Base-by-base conservation (phyloP, 30 jellyfish, hydroid and myxozoan genomes). In the Hydra vulgaris region DNA sequence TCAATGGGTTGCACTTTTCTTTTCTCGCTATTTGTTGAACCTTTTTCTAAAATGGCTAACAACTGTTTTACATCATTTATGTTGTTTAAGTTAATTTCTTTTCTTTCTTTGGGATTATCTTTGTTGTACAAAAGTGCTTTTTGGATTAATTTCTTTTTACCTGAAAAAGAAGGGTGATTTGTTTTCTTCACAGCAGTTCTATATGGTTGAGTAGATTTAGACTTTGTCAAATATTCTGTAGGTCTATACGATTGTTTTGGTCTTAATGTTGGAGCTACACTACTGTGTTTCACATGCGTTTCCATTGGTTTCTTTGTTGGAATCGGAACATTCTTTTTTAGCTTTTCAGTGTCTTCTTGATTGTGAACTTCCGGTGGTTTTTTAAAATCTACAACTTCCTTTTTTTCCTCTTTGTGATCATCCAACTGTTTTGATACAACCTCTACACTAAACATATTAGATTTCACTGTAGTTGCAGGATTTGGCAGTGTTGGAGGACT, bases 21-120 rank as follows among this genome's bases (percentile, higher is more conserved):
- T 40, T 88, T 83, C 17, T 74, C 85, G 1, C 26, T 70, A 18
- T 70, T 82, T 82, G 81, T 73, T 25, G 81, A 54, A 25, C 81
- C 18, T 73, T 21, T 27, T 73, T 40, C 61, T 12, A 40, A 40
- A 40, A 40, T 40, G 5, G 61, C 61, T 40, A 40, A 12, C 61
- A 40, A 40, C 12, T 40, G 61, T 12, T 40, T 40, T 12, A 40
- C 61, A 40, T 40, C 61, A 40, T 40, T 40, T 40, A 40, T 40
- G 12, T 40, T 40, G 61, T 12, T 40, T 40, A 40, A 40, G 61
- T 40, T 40, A 12, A 40, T 40, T 40, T 40, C 61, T 40, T 40
- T 40, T 12, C 61, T 40, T 40, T 40, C 61, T 40, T 40, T 40
- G 61, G 61, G 61, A 40, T 40, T 40, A 40, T 40, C 61, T 40